A percentile compares a stretch with the other conserved stretches of the same genome.
phyloP scores from a whole-genome alignment of 2,113 vertebrate species.

The Mixornis gularis region DNA sequence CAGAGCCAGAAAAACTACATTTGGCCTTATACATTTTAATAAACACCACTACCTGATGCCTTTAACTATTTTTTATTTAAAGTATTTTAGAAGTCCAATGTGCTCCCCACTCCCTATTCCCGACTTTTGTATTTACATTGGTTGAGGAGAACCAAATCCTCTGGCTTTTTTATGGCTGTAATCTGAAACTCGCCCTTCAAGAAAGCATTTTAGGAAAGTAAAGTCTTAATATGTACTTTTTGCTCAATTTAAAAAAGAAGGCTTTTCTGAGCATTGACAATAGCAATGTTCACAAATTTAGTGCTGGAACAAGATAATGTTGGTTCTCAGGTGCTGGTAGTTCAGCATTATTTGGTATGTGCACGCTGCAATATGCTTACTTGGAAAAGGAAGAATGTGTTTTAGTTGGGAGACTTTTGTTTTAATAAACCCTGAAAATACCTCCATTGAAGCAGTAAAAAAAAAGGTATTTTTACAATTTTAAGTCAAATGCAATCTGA shows the following conservation, averaged over 20 bases:
- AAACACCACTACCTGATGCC: not conserved
- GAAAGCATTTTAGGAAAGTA: not conserved
- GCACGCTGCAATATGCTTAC: not conserved
- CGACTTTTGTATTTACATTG: not conserved
- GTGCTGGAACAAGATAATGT: not conserved
- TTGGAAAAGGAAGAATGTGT: not conserved
- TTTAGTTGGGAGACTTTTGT: slow-evolving; percentile 28
- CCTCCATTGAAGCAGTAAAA: not conserved
- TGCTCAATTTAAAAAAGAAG: not conserved
- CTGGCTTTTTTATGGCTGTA: not conserved
- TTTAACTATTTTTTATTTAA: not conserved
- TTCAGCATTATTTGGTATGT: not conserved
- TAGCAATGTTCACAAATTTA: not conserved
- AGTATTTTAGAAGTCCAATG: not conserved
- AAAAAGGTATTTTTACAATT: not conserved
- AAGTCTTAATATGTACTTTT: not conserved
- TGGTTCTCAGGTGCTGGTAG: not conserved
- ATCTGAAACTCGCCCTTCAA: not conserved
- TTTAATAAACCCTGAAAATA: not conserved
- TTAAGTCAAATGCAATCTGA: slow-evolving; percentile 16
- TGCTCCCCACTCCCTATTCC: not conserved
- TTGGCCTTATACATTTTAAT: not conserved
- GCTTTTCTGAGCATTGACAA: not conserved
- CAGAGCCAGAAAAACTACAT: not conserved
- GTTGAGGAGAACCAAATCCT: not conserved